A percentile compares a stretch with the other conserved stretches of the same genome.
These are phyloP conservation scores for Apamea sordens DNA, from an alignment of 2,888 invertebrate species.

Conservation along the genomic window DNA sequence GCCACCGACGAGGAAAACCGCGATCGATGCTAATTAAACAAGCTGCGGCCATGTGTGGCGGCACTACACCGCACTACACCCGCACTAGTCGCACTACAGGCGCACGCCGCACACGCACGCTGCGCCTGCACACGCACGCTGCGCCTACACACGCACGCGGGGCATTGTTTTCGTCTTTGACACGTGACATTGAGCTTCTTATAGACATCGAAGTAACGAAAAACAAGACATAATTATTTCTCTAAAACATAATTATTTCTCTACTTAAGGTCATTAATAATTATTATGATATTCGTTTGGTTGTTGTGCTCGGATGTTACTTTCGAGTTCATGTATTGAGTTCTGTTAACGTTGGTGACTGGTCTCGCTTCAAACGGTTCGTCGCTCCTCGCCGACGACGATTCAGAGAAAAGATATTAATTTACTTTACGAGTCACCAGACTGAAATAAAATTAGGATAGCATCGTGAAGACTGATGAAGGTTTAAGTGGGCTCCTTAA, in stretches of 20 bases:
- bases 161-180: slow-evolving; percentile 41
- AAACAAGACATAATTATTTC: slow-evolving; percentile 33
- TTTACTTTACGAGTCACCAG: slow-evolving; percentile 77
- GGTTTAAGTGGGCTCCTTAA: slow-evolving; percentile 74
- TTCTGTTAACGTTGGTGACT: slow-evolving; percentile 1
- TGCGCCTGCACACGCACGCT: neutral
- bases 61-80: neutral
- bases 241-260: slow-evolving; percentile 26
- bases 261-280: slow-evolving; percentile 17
- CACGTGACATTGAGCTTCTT: slow-evolving; percentile 37
- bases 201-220: slow-evolving; percentile 37
- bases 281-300: slow-evolving; percentile 6
- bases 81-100: neutral
- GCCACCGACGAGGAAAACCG: slow-evolving; percentile 63
- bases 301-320: slow-evolving; percentile 11
- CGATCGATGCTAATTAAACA: slow-evolving; percentile 47
- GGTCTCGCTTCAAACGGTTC: neutral
- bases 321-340: neutral
- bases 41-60: neutral
- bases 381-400: slow-evolving; percentile 5
- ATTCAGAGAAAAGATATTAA: slow-evolving; percentile 80
- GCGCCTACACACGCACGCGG: neutral
- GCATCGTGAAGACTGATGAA: slow-evolving; percentile 79
- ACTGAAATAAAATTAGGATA: slow-evolving; percentile 68
- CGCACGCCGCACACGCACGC: neutral